Evolutionary conservation across 2,888 invertebrate species (phyloP).

Genomic region (Phengaris alcon): DNA sequence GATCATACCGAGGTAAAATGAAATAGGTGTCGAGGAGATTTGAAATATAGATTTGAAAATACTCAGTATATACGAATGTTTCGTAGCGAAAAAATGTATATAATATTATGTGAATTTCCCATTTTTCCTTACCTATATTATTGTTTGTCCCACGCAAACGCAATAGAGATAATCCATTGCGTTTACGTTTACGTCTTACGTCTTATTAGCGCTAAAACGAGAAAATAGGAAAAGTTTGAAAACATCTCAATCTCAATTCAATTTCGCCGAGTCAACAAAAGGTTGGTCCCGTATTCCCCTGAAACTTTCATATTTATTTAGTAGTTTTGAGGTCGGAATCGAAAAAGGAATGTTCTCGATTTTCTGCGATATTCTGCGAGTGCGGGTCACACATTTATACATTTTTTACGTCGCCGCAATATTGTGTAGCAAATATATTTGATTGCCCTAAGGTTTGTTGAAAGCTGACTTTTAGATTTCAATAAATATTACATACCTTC

Average conservation of each 20-base stretch:
- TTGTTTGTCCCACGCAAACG: not conserved
- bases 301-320: conserved; percentile 41
- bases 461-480: not conserved
- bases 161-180: not conserved
- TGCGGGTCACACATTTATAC: conserved; percentile 6
- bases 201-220: conserved; percentile 27
- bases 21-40: too few species aligned
- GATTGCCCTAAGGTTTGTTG: conserved; percentile 40
- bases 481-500: not conserved
- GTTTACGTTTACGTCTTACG: conserved; percentile 11
- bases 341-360: conserved; percentile 54
- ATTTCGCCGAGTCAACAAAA: conserved; percentile 37
- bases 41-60: too few species aligned
- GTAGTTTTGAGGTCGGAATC: conserved; percentile 42
- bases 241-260: conserved; percentile 35
- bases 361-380: conserved; percentile 47
- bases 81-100: too few species aligned
- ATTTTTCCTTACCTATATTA: not conserved
- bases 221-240: conserved; percentile 36
- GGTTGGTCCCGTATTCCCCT: conserved; percentile 36
- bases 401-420: conserved; percentile 10
- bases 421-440: conserved; percentile 24
- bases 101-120: not conserved
- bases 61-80: too few species aligned
- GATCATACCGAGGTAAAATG: too few species aligned